A percentile compares a stretch with the other conserved stretches of the same genome.
Conservation (phyloP, 1,140 invertebrate genomes). For the Mercenaria mercenaria region DNA sequence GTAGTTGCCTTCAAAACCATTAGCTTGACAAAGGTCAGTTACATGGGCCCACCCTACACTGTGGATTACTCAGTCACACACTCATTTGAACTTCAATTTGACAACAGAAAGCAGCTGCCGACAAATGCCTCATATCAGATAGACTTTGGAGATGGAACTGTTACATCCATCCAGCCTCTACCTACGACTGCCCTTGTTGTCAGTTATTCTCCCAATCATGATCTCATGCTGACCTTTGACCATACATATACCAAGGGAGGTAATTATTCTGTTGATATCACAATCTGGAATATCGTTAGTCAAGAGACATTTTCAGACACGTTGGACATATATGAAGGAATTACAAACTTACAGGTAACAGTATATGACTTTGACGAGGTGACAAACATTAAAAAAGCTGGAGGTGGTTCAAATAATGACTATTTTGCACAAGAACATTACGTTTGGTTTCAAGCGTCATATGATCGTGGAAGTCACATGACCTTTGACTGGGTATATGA, state of each 20-base stretch:
- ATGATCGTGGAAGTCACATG: constrained; percentile 66
- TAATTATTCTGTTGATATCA: constrained; percentile 67
- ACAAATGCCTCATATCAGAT: constrained; percentile 73
- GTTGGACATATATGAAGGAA: constrained; percentile 70
- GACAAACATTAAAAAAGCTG: constrained; percentile 43
- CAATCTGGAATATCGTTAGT: constrained; percentile 70
- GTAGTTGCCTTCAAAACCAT: constrained; percentile 48
- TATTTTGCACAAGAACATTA: constrained; percentile 69
- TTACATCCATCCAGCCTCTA: background rate
- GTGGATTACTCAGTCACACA: constrained; percentile 29
- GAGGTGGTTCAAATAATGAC: constrained; percentile 51
- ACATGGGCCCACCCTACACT: constrained; percentile 61
- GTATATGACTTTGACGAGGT: constrained; percentile 51
- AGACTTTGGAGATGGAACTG: constrained; percentile 72
- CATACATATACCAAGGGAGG: constrained; percentile 70
- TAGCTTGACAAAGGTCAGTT: constrained; percentile 1
- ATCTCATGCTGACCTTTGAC: constrained; percentile 49
- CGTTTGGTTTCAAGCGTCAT: constrained; percentile 57
- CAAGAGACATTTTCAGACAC: constrained; percentile 47
- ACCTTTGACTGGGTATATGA: constrained; percentile 68
- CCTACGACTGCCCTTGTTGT: background rate
- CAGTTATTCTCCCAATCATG: background rate
- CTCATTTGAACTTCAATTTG: constrained; percentile 63
- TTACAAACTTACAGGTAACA: constrained; percentile 50
- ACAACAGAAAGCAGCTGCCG: constrained; percentile 29